A percentile compares a stretch with the other conserved stretches of the same genome.
phyloP scores from a whole-genome alignment of 2,797 vertebrate genomes.

The Onychomys arenicola region DNA sequence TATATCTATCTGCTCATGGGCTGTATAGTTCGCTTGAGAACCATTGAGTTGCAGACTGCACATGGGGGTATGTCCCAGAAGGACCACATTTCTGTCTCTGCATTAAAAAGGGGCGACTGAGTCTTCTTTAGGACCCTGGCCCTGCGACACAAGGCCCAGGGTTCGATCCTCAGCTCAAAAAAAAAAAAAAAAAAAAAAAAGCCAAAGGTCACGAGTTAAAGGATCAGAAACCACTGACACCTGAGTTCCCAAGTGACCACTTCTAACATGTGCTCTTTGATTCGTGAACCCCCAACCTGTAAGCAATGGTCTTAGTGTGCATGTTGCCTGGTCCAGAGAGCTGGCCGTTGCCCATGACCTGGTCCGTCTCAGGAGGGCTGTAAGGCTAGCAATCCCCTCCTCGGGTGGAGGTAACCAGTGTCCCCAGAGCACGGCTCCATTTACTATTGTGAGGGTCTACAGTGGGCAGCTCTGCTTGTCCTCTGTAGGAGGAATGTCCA shows the following conservation, averaged over 20 bases:
- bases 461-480: fast-evolving
- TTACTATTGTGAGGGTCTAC: no score
- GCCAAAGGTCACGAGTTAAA: neutral
- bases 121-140: neutral
- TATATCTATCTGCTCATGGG: fast-evolving
- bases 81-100: neutral
- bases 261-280: neutral
- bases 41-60: fast-evolving
- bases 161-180: no score
- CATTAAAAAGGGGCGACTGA: neutral
- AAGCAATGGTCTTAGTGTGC: fast-evolving
- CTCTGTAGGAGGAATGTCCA: neutral
- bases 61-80: fast-evolving
- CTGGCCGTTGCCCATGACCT: neutral
- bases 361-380: neutral
- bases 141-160: no score
- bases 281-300: neutral
- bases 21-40: neutral
- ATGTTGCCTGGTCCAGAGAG: neutral
- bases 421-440: neutral
- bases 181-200: no score
- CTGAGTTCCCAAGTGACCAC: neutral
- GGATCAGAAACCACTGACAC: neutral
- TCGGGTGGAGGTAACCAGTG: neutral
- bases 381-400: neutral